Conservation (phyloP, 2,797 vertebrate genomes). For the Gephyroberyx darwinii region DNA sequence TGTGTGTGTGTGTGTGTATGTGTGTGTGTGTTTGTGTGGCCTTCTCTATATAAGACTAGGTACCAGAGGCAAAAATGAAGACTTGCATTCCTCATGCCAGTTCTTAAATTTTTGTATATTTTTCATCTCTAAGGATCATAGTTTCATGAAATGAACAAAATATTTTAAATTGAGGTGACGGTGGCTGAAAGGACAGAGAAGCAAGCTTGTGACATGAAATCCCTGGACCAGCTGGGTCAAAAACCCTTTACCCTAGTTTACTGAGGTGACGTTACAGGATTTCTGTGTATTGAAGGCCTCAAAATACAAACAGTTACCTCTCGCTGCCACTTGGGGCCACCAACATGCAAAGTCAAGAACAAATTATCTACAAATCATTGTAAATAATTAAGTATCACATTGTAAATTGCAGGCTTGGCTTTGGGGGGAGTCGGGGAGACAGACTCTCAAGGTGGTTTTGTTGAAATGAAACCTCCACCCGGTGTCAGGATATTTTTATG, state of each 20-base stretch:
- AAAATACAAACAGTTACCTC: no score
- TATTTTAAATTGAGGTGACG: not conserved
- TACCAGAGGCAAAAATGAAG: conserved; percentile 11
- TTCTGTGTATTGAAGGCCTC: no score
- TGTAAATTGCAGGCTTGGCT: no score
- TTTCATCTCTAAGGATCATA: not conserved
- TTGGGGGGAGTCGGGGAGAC: not conserved
- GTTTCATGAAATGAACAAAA: not conserved
- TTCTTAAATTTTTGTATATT: not conserved
- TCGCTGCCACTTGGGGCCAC: no score
- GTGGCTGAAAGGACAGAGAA: not conserved
- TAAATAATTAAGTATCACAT: no score
- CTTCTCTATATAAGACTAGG: conserved; percentile 11
- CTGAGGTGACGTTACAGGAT: no score
- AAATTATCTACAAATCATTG: no score
- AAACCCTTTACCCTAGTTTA: not conserved
- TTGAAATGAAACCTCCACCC: conserved; percentile 43
- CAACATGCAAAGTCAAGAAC: no score
- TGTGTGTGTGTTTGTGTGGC: conserved; percentile 3
- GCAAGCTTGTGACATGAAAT: not conserved
- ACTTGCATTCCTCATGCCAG: not conserved
- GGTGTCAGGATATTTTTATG: conserved; percentile 47
- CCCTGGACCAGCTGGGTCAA: not conserved
- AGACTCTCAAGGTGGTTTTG: conserved; percentile 4
- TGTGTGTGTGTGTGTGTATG: conserved; percentile 17